These are phyloP conservation scores for Tetrax tetrax DNA, from an alignment of 2,113 vertebrate genomes.

Conservation along the genomic window DNA sequence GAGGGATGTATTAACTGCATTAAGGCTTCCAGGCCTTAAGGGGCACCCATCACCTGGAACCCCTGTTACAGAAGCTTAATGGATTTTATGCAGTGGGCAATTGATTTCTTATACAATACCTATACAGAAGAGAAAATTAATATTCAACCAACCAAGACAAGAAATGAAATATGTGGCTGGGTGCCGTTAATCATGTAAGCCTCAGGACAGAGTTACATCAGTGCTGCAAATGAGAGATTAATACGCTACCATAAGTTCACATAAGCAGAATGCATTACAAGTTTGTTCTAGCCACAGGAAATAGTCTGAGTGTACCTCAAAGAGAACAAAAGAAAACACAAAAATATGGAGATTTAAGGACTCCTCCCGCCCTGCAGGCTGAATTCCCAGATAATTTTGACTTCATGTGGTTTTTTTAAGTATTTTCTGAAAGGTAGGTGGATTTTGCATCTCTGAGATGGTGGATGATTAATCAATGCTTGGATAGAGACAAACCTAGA, in stretches of 20 bases:
- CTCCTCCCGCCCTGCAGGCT: background rate
- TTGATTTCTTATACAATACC: constrained; percentile 45
- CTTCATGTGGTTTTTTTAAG: background rate
- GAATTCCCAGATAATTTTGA: constrained; percentile 9
- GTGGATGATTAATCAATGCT: background rate
- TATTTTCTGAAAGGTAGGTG: background rate
- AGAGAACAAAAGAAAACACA: background rate
- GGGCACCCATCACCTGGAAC: background rate
- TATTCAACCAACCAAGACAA: constrained; percentile 40
- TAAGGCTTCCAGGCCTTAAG: background rate
- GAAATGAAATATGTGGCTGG: constrained; percentile 32
- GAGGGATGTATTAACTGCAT: background rate
- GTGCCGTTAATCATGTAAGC: constrained; percentile 40
- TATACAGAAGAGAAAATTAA: constrained; percentile 34
- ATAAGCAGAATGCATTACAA: background rate
- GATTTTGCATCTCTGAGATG: background rate
- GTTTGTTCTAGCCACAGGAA: background rate
- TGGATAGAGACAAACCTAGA: background rate
- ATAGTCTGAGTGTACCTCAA: background rate
- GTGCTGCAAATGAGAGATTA: constrained; percentile 37
- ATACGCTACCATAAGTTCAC: background rate
- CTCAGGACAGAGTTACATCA: constrained; percentile 31
- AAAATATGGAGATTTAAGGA: background rate
- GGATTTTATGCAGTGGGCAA: background rate
- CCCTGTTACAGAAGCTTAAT: background rate